These are phyloP conservation scores for Stigmatopora argus DNA, from an alignment of 2,113 vertebrate genomes.

Conservation along the genomic window DNA sequence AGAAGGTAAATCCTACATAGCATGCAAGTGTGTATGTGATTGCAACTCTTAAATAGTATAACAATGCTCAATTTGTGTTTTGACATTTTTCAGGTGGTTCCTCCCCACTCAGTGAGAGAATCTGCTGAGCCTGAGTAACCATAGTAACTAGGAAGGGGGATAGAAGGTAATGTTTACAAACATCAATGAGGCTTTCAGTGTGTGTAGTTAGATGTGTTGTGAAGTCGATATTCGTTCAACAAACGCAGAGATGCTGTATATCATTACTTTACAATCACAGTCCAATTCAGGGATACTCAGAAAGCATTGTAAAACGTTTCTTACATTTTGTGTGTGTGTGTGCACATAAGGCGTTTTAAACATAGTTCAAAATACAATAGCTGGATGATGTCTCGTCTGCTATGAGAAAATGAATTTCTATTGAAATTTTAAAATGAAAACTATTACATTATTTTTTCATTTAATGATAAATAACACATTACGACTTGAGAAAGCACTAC, in stretches of 20 bases:
- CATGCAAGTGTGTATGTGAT: not conserved
- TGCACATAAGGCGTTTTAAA: too few relatives aligned
- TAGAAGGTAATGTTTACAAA: conserved; percentile 45
- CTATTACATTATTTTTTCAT: too few relatives aligned
- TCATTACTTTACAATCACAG: too few relatives aligned
- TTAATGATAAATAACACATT: not conserved
- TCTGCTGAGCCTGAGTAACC: conserved; percentile 42
- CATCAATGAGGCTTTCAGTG: conserved; percentile 26
- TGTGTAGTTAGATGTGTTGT: conserved; percentile 3
- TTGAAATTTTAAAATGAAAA: too few relatives aligned
- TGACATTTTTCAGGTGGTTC: not conserved
- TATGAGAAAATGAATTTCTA: too few relatives aligned
- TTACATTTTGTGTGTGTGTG: too few relatives aligned
- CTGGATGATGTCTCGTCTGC: too few relatives aligned
- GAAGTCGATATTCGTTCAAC: conserved; percentile 16
- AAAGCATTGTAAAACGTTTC: too few relatives aligned
- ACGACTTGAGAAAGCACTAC: not conserved
- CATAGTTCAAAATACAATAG: too few relatives aligned
- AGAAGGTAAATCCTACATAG: too few relatives aligned
- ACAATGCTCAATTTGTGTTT: conserved; percentile 10
- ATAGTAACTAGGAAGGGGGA: conserved; percentile 58
- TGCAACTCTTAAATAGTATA: not conserved
- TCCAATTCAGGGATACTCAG: too few relatives aligned
- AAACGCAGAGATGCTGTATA: not conserved
- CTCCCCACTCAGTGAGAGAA: conserved; percentile 15